Base-by-base conservation (phyloP, 2,888 invertebrate species). In the Drosophila histrio region DNA sequence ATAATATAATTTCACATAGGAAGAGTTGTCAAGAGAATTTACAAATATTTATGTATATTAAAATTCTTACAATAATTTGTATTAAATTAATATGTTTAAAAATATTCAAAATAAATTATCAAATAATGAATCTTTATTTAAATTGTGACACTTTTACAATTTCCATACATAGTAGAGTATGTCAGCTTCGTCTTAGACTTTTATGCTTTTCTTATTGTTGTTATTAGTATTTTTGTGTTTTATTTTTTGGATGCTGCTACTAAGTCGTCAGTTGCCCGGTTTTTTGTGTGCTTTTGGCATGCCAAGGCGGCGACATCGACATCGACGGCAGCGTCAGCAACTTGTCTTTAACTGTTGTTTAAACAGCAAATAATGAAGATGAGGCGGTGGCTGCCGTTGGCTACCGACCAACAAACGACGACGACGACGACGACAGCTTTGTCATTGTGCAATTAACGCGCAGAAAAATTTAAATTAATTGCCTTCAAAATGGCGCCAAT, bases 381-480 rank as follows among this genome's bases (percentile, higher is more conserved):
- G 77, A 70, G 66, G 65, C 63, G 62, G 41, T 58, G 64, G 28
- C 59, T 70, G 72, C 68, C 68, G 70, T 64, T 69, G 78, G 62
- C 81, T 68, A 66, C 69, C 32, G 67, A n/a, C 17, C 21, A 24
- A 44, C 54, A 38, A 44, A 22, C 43, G 43, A 41, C n/a, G n/a
- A 30, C 5, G 36, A 11, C 19, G 17, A 43, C 66, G 57, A 24
- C 63, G 71, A 71, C 72, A 82, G 85, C 85, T 85, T 82, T 79
- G 82, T 85, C 82, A 82, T 77, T 82, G 82, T 85, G 85, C 82
- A 85, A 82, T 82, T 82, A 82, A 79, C 85, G 77, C 66, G 68
- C 62, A 68, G 74, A 79, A 82, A 81, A 66, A 82, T 79, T 72
- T 69, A 79, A 82, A 82, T 82, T 82, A 79, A 85, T 82, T 85